Evolutionary conservation across 2,888 invertebrate genomes (phyloP).

Genomic region (Sussaba pulchella): DNA sequence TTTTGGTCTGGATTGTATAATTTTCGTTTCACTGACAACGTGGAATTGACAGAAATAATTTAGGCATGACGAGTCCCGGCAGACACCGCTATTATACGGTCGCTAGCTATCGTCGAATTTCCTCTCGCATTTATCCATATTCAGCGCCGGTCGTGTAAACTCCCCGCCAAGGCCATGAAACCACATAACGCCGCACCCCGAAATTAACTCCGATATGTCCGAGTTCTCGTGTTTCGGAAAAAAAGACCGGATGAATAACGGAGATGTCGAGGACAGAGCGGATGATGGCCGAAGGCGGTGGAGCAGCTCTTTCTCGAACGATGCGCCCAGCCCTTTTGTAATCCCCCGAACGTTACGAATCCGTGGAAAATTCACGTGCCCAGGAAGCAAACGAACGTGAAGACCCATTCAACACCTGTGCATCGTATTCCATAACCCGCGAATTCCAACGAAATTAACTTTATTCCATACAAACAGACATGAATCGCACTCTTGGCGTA

Average conservation of each 20-base stretch:
- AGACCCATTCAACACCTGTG: constrained; percentile 21
- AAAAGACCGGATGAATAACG: background rate
- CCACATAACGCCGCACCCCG: background rate
- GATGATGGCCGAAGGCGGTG: background rate
- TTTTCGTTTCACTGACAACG: background rate
- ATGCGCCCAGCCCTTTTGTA: constrained; percentile 16
- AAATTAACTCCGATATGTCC: constrained; percentile 9
- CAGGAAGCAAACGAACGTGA: background rate
- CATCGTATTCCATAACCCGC: background rate
- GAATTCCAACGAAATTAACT: constrained; percentile 2
- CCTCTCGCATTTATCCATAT: constrained; percentile 10
- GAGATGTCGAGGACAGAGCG: background rate
- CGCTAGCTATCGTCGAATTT: constrained; percentile 18
- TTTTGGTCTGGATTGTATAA: background rate
- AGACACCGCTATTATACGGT: constrained; percentile 9
- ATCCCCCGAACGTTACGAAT: constrained; percentile 24
- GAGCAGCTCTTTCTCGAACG: background rate
- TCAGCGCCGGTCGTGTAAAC: background rate
- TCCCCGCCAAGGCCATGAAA: constrained; percentile 3
- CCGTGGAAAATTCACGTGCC: constrained; percentile 18
- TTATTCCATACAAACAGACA: constrained; percentile 39
- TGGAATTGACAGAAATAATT: constrained; percentile 14
- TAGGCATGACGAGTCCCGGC: background rate
- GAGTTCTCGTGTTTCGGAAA: constrained; percentile 2
- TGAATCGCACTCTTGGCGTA: constrained; percentile 17